A percentile compares a stretch with the other conserved stretches of the same genome.
phyloP scores from a whole-genome alignment of 2,888 invertebrate genomes.

The Melieria crassipennis region DNA sequence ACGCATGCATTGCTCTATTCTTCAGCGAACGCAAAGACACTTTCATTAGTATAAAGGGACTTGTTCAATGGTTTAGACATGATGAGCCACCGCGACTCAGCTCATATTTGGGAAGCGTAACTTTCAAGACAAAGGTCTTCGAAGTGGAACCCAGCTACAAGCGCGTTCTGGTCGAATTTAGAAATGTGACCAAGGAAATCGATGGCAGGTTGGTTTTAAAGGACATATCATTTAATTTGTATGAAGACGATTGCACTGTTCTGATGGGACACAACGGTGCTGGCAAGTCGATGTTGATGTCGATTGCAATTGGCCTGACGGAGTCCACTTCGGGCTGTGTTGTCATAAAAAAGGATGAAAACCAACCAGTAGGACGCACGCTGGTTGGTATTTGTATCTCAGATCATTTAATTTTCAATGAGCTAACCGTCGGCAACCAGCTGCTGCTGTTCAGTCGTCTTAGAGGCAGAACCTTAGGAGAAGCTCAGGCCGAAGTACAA shows the following conservation, averaged over 20 bases:
- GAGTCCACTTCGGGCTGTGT: constrained; percentile 75
- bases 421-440: constrained; percentile 82
- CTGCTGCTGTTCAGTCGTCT: constrained; percentile 80
- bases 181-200: constrained; percentile 73
- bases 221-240: constrained; percentile 78
- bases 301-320: constrained; percentile 84
- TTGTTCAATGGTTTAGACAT: too few relatives aligned
- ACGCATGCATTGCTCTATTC: constrained; percentile 12
- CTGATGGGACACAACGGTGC: constrained; percentile 76
- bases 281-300: constrained; percentile 91
- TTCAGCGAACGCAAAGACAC: too few relatives aligned
- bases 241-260: constrained; percentile 73
- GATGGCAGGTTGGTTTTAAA: constrained; percentile 74
- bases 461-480: constrained; percentile 69
- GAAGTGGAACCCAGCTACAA: constrained; percentile 67
- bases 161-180: constrained; percentile 63
- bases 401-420: constrained; percentile 58
- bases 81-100: too few relatives aligned
- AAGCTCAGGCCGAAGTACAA: constrained; percentile 69
- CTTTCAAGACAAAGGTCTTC: constrained; percentile 59
- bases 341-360: constrained; percentile 69
- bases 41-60: too few relatives aligned
- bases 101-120: too few relatives aligned
- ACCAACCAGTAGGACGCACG: not conserved
- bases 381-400: constrained; percentile 11